Evolutionary conservation across 2,113 vertebrate species (phyloP).

Genomic region (Eubucco bourcierii): DNA sequence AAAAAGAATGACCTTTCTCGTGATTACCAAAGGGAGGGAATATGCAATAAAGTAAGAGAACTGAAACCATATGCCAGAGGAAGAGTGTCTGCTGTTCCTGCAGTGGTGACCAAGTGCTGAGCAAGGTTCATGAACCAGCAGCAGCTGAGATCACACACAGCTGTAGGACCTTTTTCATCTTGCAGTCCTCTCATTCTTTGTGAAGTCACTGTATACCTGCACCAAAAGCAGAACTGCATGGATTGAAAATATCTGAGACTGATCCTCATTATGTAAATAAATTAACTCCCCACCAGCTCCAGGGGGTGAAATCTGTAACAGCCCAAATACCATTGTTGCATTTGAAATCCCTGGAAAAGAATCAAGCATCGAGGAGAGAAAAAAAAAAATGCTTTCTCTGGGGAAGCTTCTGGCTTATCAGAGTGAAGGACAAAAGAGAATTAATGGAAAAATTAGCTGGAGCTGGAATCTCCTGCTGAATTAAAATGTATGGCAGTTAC

Average conservation of each 20-base stretch:
- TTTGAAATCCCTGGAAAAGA: not conserved
- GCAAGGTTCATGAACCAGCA: fast-evolving
- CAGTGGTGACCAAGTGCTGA: not conserved
- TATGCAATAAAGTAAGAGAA: not conserved
- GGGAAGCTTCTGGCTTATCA: not conserved
- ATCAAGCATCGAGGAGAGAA: not conserved
- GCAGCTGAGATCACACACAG: not conserved
- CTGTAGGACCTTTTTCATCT: not conserved
- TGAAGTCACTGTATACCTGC: not conserved
- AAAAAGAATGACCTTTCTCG: not conserved
- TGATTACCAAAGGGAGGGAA: not conserved
- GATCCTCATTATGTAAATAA: not conserved
- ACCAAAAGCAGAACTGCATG: not conserved
- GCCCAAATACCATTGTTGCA: not conserved
- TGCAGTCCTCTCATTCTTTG: fast-evolving
- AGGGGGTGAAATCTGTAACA: not conserved
- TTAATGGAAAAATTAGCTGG: not conserved
- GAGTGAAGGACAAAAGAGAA: not conserved
- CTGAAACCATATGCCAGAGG: not conserved
- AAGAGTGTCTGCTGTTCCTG: not conserved
- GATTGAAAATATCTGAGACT: not conserved
- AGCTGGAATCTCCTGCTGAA: not conserved
- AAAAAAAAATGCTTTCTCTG: not conserved
- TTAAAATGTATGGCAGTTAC: not conserved
- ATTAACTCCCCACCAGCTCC: not conserved